Conservation (phyloP, 2,888 invertebrate species). For the Ethmia dodecea region DNA sequence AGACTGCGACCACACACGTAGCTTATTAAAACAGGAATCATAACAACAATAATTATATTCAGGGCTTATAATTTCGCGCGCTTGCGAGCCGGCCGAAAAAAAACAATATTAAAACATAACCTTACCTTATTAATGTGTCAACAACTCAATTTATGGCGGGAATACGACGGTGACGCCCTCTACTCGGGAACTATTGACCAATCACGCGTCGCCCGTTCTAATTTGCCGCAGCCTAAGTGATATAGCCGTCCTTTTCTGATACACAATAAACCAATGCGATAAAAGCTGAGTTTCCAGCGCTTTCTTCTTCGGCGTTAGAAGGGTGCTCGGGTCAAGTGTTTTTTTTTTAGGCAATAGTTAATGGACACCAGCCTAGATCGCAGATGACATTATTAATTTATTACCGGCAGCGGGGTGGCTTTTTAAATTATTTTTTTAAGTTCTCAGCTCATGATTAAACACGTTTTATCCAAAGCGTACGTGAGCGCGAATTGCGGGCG, state of each 20-base stretch:
- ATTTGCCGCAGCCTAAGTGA: constrained; percentile 14
- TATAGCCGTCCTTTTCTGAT: constrained; percentile 43
- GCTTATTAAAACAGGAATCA: constrained; percentile 63
- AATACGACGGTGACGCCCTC: constrained; percentile 64
- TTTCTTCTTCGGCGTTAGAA: constrained; percentile 10
- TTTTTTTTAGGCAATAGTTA: constrained; percentile 23
- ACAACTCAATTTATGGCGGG: constrained; percentile 78
- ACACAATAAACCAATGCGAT: constrained; percentile 13
- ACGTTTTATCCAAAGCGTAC: constrained; percentile 22
- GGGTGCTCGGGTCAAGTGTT: constrained; percentile 14
- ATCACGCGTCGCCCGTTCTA: constrained; percentile 40
- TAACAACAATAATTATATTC: constrained; percentile 69
- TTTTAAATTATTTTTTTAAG: constrained; percentile 23
- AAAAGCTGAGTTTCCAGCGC: constrained; percentile 18
- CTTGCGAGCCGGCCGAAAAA: constrained; percentile 41
- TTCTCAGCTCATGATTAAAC: constrained; percentile 26
- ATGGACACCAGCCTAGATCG: constrained; percentile 37
- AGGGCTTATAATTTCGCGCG: constrained; percentile 72
- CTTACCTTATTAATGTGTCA: constrained; percentile 75
- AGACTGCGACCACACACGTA: constrained; percentile 63
- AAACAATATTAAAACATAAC: constrained; percentile 72
- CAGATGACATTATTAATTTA: constrained; percentile 70
- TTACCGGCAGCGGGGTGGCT: constrained; percentile 36
- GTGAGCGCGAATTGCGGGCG: constrained; percentile 23
- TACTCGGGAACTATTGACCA: constrained; percentile 51